These are phyloP conservation scores for Ceyx margarethae DNA, from an alignment of 2,113 vertebrate species.

Conservation along the genomic window DNA sequence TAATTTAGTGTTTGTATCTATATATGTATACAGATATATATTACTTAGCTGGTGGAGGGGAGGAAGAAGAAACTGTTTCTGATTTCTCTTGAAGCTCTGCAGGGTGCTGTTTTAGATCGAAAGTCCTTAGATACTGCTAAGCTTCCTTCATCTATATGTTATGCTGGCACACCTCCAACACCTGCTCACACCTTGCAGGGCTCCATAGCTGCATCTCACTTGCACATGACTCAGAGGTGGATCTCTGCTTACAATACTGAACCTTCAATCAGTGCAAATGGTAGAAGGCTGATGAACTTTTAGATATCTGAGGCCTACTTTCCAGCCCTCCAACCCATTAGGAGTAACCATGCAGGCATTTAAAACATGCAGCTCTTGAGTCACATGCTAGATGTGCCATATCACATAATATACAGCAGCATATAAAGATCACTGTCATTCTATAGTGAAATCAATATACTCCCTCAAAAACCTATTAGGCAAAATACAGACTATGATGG, in stretches of 20 bases:
- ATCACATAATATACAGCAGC: not conserved
- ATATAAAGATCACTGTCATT: not conserved
- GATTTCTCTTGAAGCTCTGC: not conserved
- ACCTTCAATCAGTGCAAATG: not conserved
- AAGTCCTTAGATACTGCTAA: constrained; percentile 10
- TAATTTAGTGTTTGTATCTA: not conserved
- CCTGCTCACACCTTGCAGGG: not conserved
- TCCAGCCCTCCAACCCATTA: not conserved
- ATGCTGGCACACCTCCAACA: not conserved
- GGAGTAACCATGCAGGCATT: not conserved
- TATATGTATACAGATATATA: not conserved
- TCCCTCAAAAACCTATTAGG: constrained; percentile 24
- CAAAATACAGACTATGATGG: constrained; percentile 7
- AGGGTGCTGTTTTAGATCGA: not conserved
- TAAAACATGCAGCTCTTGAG: not conserved
- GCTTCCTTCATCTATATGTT: not conserved
- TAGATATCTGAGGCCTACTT: not conserved
- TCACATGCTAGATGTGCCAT: not conserved
- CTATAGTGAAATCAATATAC: constrained; percentile 4
- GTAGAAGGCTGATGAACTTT: not conserved
- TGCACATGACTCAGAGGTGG: not conserved
- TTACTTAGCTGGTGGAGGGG: not conserved
- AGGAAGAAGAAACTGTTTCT: not conserved
- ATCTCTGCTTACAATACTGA: not conserved
- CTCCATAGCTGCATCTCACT: not conserved